Base-by-base conservation (phyloP, 2,113 vertebrate genomes). In the Macaca mulatta region DNA sequence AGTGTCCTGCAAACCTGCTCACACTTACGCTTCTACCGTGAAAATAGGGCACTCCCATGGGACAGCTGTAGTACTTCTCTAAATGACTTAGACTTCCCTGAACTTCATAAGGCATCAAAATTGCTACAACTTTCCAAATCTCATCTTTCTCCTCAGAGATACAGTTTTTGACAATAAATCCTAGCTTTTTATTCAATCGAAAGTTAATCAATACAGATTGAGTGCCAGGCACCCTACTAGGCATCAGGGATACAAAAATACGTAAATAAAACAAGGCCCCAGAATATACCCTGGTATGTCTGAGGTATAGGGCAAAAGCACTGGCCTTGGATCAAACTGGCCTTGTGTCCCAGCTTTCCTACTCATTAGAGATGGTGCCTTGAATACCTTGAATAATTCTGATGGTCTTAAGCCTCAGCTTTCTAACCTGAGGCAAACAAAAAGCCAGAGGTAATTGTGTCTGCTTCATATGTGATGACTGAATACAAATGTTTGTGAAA, bases 131-230 rank as follows among this genome's bases (percentile, higher is more conserved):
- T 88, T 92, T 55, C 77, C 59, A 90, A 67, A 82, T 38, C 70
- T 6, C n/a, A 69, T 93, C 61, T 94, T 92, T 43, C 52, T 93
- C n/a, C 83, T 96, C 67, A 90, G 14, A 93, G 84, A 50, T 48
- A 35, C 48, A 27, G 9, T 22, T 67, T 84, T 48, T 30, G 23
- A 84, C 59, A 89, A 79, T n/a, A 82, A 80, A 87, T 79, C 61
- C 78, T 55, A 83, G 18, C 45, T 86, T 83, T 93, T 84, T 61
- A 74, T 50, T 83, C 83, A 89, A 90, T 3, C 38, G 45, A 82
- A 5, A 45, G 72, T 83, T 52, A 84, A 64, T 86, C 32, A 95
- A 55, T 89, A 70, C 22, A 70, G 18, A 70, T 1, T 80, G 67
- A 40, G 45, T 94, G 52, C 27, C 3, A 70, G n/a, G 40, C 48